Evolutionary conservation across 1,140 invertebrate species (phyloP), one percentile per base, ranked within the genome.

Genomic region (Pogonomyrmex barbatus): DNA sequence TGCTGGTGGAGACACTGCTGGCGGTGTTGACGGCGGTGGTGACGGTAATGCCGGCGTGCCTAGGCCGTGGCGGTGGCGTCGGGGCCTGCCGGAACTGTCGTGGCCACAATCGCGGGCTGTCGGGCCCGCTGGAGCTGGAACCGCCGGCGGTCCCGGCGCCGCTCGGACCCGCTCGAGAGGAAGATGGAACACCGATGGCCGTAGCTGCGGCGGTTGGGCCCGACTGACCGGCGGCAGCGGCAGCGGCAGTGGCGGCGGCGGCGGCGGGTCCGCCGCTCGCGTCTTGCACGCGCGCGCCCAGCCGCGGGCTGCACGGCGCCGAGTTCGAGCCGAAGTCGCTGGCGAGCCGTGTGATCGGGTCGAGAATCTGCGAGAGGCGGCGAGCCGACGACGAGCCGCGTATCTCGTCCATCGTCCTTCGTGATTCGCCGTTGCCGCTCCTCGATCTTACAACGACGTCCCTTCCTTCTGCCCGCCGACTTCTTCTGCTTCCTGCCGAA

Each of bases 281-380:
- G 42, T 90, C 89, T 60, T 90, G 89, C 5, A 93, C 94, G 2
- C 93, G 87, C 4, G 89, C 87, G 5, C 93, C 93, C 56, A 95
- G 89, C 5, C 93, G 90, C 0, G 94, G 94, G 87, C 94, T 95
- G 86, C 94, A 94, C 30, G 95, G 96, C 89, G 91, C 96, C 93
- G 91, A 96, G 94, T 90, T 97, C 96, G 92, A 93, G 78, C 92
- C 92, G 85, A 94, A 93, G 86, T 95, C 94, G 76, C 93, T 93
- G 39, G 96, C 96, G 65, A 97, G 94, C 91, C 97, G 95, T 76
- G 97, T 96, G 88, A 97, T 96, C 88, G 97, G 97, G 95, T 97
- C 97, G 92, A 97, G 97, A 87, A 97, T 97, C 95, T 97, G 97
- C 92, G 97, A 97, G 91, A 97, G 94, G 88, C 97, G 96, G 89